phyloP scores from a whole-genome alignment of 2,797 vertebrate genomes.

The Hylomyscus alleni region DNA sequence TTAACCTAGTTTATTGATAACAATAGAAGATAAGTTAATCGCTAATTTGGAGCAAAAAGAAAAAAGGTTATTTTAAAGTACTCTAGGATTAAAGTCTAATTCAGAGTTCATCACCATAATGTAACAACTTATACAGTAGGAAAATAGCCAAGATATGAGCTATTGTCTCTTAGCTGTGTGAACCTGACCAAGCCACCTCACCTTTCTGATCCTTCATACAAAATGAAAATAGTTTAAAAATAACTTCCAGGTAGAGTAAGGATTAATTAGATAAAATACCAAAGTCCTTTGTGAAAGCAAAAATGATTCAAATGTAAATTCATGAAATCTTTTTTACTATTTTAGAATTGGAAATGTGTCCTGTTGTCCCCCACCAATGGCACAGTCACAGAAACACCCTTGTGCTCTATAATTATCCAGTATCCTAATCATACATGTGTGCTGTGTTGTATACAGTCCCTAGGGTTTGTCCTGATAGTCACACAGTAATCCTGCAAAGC shows the following conservation, averaged over 20 bases:
- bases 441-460: not conserved
- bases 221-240: slow-evolving; percentile 27
- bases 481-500: not conserved
- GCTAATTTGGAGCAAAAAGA: not conserved
- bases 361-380: not conserved
- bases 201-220: not conserved
- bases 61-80: not conserved
- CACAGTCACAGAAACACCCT: not conserved
- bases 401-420: not conserved
- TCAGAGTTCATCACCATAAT: not conserved
- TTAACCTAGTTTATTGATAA: slow-evolving; percentile 32
- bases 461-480: not conserved
- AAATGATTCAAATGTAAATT: not conserved
- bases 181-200: not conserved
- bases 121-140: not conserved
- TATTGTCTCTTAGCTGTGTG: not conserved
- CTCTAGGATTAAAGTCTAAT: slow-evolving; percentile 34
- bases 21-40: not conserved
- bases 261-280: slow-evolving; percentile 16
- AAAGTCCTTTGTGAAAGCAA: slow-evolving; percentile 18
- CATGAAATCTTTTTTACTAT: not conserved
- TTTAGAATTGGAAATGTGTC: not conserved
- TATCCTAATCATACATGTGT: not conserved
- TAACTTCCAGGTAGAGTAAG: not conserved
- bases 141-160: not conserved